Evolutionary conservation across 2,113 vertebrate species (phyloP).

Genomic region (Sinocyclocheilus anshuiensis): DNA sequence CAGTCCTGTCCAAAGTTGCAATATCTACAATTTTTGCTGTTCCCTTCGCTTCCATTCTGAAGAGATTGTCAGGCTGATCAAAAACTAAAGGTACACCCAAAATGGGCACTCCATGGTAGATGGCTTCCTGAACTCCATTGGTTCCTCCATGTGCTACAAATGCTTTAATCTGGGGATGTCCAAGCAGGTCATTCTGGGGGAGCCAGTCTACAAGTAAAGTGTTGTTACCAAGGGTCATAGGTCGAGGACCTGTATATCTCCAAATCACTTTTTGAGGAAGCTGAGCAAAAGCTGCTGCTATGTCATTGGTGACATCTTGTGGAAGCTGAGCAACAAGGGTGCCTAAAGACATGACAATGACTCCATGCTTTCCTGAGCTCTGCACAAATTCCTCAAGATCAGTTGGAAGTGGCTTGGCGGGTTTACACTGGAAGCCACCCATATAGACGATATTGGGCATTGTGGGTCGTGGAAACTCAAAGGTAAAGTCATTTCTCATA

Average conservation of each 20-base stretch:
- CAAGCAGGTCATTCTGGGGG: constrained; percentile 74
- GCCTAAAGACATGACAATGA: constrained; percentile 73
- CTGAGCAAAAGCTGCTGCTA: constrained; percentile 70
- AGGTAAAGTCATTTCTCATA: constrained; percentile 73
- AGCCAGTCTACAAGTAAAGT: constrained; percentile 72
- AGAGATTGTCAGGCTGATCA: constrained; percentile 74
- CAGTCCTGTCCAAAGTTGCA: constrained; percentile 56
- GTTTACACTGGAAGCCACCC: constrained; percentile 59
- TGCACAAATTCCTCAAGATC: constrained; percentile 59
- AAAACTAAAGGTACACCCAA: constrained; percentile 70
- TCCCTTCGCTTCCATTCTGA: constrained; percentile 65
- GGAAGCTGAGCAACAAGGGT: constrained; percentile 65
- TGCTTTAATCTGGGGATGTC: constrained; percentile 68
- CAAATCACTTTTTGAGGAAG: constrained; percentile 75
- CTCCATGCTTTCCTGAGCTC: constrained; percentile 70
- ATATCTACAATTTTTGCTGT: constrained; percentile 69
- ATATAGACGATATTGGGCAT: constrained; percentile 62
- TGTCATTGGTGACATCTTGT: constrained; percentile 64
- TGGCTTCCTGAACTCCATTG: constrained; percentile 73
- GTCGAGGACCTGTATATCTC: constrained; percentile 67
- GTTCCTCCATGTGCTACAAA: constrained; percentile 74
- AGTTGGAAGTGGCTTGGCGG: constrained; percentile 50
- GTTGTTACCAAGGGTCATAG: constrained; percentile 70
- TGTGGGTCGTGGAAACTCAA: constrained; percentile 65
- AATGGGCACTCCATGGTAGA: constrained; percentile 71